Conservation (phyloP, 2,113 vertebrate species). For the Sprattus sprattus region DNA sequence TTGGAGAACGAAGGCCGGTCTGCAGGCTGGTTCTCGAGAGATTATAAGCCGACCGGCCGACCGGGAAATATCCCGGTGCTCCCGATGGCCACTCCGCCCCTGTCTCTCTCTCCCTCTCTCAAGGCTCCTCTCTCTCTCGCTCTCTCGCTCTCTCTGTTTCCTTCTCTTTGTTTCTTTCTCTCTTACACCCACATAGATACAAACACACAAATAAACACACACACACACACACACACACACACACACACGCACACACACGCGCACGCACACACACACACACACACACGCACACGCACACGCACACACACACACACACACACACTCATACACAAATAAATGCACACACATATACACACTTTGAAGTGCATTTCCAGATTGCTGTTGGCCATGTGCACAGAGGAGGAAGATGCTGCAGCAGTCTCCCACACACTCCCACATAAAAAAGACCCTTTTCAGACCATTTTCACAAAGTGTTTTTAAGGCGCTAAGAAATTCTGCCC, state of each 20-base stretch:
- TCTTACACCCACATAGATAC: background rate
- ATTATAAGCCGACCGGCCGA: too few relatives aligned
- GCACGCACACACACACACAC: background rate
- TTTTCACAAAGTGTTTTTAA: too few relatives aligned
- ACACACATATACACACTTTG: background rate
- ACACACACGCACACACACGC: constrained; percentile 20
- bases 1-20: too few relatives aligned
- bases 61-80: too few relatives aligned
- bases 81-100: too few relatives aligned
- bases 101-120: background rate
- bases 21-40: too few relatives aligned
- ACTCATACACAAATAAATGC: constrained; percentile 2
- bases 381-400: too few relatives aligned
- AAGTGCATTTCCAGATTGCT: background rate
- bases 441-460: background rate
- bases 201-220: constrained; percentile 1
- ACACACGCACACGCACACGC: constrained; percentile 21
- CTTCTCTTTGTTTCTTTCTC: background rate
- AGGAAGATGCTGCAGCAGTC: background rate
- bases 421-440: background rate
- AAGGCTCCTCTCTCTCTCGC: background rate
- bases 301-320: constrained; percentile 22
- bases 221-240: background rate
- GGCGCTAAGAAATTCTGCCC: too few relatives aligned
- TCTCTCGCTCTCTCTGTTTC: too few relatives aligned